A percentile compares a stretch with the other conserved stretches of the same genome.
Evolutionary conservation across 2,113 vertebrate species (phyloP).

Genomic region (Petrocephalus microphthalmus): DNA sequence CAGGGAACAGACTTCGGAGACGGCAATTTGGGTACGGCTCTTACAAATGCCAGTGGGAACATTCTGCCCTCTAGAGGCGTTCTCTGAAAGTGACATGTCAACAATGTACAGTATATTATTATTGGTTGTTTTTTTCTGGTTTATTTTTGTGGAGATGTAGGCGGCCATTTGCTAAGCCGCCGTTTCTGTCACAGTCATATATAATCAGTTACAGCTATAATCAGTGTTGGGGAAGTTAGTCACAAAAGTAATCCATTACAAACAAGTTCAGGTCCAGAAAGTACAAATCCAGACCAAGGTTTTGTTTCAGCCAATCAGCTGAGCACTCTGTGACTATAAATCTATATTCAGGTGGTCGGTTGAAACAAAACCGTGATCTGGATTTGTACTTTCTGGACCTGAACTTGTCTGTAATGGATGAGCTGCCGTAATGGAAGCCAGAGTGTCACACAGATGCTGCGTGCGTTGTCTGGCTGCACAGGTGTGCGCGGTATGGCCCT

Average conservation of each 20-base stretch:
- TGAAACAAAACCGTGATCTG: no score
- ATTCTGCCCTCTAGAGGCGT: neutral
- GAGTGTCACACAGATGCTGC: neutral
- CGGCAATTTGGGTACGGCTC: conserved; percentile 81
- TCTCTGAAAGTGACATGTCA: neutral
- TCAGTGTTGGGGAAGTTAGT: no score
- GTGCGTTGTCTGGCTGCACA: conserved; percentile 32
- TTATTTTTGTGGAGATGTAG: neutral
- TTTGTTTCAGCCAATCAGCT: no score
- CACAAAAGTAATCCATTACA: no score
- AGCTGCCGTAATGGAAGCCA: neutral
- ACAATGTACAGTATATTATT: neutral
- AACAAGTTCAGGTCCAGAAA: no score
- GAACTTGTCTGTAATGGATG: no score
- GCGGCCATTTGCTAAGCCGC: neutral
- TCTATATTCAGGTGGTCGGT: no score
- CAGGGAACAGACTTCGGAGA: conserved; percentile 89
- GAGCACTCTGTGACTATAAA: no score
- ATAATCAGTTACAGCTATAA: no score
- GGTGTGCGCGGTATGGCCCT: conserved; percentile 96
- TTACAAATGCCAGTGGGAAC: neutral
- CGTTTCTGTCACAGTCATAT: neutral
- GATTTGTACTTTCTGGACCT: no score
- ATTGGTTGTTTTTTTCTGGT: neutral
- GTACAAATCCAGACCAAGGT: no score